Base-by-base conservation (phyloP, 2,888 invertebrate genomes). In the Teleogryllus oceanicus region DNA sequence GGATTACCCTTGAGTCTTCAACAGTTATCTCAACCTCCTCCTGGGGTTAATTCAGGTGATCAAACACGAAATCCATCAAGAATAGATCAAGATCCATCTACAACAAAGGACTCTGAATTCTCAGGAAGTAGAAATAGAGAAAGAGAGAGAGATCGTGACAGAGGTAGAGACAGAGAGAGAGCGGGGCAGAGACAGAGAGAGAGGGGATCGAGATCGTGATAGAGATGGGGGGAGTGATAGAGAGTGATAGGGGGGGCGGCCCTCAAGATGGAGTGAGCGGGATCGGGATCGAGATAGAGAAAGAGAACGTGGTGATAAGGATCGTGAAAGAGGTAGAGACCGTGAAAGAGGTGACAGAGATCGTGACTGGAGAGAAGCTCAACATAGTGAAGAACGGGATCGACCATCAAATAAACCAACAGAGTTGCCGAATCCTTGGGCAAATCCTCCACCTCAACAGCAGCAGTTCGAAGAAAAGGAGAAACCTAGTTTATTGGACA, bases 401-500 rank as follows among this genome's bases (percentile, higher is more conserved):
- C 62, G 77, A 18, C 62, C 78, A 20, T 49, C 74, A n/a, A 50
- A 50, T 21, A 50, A 75, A 11, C 76, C 79, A 62, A 24, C 74
- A 62, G 50, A 75, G 49, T 20, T 75, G 12, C 78, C 76, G 24
- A 80, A 50, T 62, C 81, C 81, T 18, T 81, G 80, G 80, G 49
- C 78, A 21, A 74, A 78, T 13, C 74, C 76, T 20, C 76, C 50
- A 21, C 78, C 74, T 11, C 62, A 74, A 8, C 74, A 74, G 24
- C 78, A 78, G 21, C 76, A 51, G 13, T 76, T 78, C 13, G 87
- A 86, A 76, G 87, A 87, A 76, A 86, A 86, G 2, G 83, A 84
- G 62, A 87, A 87, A 82, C 85, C 85, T 3, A 87, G 87, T 76
- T 84, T 88, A 3, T 86, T 87, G 0, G 87, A 88, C 49, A 84